A percentile compares a stretch with the other conserved stretches of the same genome.
These are phyloP conservation scores for Bettongia penicillata DNA, from an alignment of 2,113 vertebrate species.

Conservation along the genomic window DNA sequence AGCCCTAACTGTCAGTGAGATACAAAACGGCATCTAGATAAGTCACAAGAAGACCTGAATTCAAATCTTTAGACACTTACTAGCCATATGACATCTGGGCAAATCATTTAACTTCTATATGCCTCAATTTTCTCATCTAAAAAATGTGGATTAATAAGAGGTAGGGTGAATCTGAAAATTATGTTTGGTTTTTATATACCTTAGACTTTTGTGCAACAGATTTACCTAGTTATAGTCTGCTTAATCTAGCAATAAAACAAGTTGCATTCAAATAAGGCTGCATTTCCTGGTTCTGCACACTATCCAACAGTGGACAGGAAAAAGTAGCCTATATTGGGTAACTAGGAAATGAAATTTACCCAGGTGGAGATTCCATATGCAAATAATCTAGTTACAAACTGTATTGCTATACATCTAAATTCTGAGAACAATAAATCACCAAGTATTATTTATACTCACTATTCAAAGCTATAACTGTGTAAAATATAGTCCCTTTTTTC, in stretches of 20 bases:
- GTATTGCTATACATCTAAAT: neutral
- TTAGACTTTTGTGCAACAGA: neutral
- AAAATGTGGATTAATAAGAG: neutral
- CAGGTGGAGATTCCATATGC: neutral
- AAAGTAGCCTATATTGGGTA: neutral
- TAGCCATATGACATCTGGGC: neutral
- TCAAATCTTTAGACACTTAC: neutral
- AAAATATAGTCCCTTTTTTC: neutral
- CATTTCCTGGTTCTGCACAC: neutral
- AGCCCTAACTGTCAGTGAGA: neutral
- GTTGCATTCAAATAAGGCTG: neutral
- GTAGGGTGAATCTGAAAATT: neutral
- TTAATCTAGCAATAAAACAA: neutral
- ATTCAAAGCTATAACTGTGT: neutral
- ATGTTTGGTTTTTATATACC: neutral
- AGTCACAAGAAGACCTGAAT: neutral
- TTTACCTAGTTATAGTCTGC: neutral
- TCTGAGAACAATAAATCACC: neutral
- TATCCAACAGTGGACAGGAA: neutral
- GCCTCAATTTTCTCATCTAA: neutral
- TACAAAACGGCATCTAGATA: neutral
- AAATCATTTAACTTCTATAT: neutral
- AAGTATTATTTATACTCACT: neutral
- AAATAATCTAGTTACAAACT: neutral
- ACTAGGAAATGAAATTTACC: neutral